Evolutionary conservation across 2,113 vertebrate genomes (phyloP), one percentile per base, ranked within the genome.

Genomic region (Centropus bengalensis): DNA sequence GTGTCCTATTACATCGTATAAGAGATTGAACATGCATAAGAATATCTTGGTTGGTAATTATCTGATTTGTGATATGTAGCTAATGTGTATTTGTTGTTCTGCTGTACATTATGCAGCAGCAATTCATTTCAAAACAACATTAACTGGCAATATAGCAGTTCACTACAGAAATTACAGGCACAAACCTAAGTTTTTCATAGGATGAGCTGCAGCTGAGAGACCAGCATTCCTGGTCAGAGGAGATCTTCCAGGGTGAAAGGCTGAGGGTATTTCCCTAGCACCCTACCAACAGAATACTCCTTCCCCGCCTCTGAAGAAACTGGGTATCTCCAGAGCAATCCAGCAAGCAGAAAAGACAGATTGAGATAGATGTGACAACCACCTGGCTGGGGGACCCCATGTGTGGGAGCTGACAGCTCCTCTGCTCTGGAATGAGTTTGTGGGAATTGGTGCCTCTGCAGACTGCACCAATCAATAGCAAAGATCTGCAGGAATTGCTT

Each of bases 21-120:
- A 91, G 94, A 94, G 91, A 71, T 80, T 91, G 80, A 94, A 91
- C 85, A 86, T 0, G 24, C 14, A 0, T 89, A 81, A 8, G 64
- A 86, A 60, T 93, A 88, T 89, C 78, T 91, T 54, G 33, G 76
- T 44, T 68, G 88, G 84, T 93, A 96, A 95, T 96, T 95, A 93
- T 91, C 85, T 83, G 89, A 95, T 96, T 78, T 88, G 91, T 96
- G 91, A 94, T 96, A 96, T 96, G 86, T 91, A 63, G 91, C 92
- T 88, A 93, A 96, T 93, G 76, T 92, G 83, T 91, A 60, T 93
- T 96, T 93, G 94, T 96, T 92, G 88, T 92, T 86, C 86, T 91
- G 71, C 62, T 1, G 10, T 93, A 71, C 77, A 56, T 89, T 96
- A 91, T 91, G 82, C 89, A 93, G 85, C 44, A 89, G 85, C 93